These are phyloP conservation scores for Mayetiola destructor DNA, from an alignment of 2,888 invertebrate genomes.

Conservation along the genomic window DNA sequence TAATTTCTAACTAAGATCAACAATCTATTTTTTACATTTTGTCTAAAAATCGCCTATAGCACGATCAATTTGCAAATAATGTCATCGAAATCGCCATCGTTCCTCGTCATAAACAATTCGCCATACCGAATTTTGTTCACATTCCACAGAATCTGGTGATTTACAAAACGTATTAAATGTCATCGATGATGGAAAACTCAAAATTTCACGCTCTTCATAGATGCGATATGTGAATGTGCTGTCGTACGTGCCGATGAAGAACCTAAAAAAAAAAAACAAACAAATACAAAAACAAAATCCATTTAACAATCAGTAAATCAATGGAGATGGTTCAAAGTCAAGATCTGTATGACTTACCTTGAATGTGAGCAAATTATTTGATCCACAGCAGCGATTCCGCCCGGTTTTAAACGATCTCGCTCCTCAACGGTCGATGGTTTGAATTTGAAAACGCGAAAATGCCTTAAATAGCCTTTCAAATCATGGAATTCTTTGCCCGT, in stretches of 20 bases:
- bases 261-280: conserved; percentile 23
- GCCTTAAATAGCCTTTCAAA: conserved; percentile 27
- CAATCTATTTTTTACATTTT: too few species aligned
- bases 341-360: too few species aligned
- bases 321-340: too few species aligned
- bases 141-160: conserved; percentile 37
- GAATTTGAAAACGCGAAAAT: conserved; percentile 27
- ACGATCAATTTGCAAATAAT: too few species aligned
- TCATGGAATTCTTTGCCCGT: conserved; percentile 35
- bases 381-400: conserved; percentile 82
- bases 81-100: too few species aligned
- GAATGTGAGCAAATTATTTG: conserved; percentile 90
- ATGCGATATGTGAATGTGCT: conserved; percentile 95
- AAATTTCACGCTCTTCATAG: conserved; percentile 91
- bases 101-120: conserved; percentile 43
- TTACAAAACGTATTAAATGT: conserved; percentile 69
- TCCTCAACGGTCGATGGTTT: conserved; percentile 27
- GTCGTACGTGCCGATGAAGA: conserved; percentile 82
- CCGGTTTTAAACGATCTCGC: conserved; percentile 43
- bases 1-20: too few species aligned
- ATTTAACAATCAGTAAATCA: neutral
- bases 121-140: conserved; percentile 57
- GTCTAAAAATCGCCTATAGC: too few species aligned
- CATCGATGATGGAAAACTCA: conserved; percentile 63
- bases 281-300: conserved; percentile 26